Conservation (phyloP, 2,888 invertebrate species). For the Rhopalosiphum nymphaeae region DNA sequence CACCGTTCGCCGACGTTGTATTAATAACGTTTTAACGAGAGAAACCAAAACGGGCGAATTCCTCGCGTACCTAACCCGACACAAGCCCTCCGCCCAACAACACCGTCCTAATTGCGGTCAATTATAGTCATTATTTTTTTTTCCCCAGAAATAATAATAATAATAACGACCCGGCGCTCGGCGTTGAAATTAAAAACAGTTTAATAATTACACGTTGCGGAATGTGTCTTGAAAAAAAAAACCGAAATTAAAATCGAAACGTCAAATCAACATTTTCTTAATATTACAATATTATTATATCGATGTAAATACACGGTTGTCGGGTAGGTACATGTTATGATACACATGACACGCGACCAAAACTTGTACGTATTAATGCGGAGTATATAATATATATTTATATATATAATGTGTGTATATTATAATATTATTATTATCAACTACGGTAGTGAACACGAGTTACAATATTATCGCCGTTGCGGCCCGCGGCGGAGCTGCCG, state of each 20-base stretch:
- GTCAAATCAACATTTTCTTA: background rate
- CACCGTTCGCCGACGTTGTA: background rate
- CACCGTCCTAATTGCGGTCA: constrained; percentile 33
- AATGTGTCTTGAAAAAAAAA: background rate
- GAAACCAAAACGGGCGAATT: constrained; percentile 25
- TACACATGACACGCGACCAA: constrained; percentile 33
- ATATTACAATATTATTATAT: background rate
- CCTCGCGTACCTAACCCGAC: background rate
- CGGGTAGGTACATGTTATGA: background rate
- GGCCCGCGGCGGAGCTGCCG: constrained; percentile 16
- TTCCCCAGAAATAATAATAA: background rate
- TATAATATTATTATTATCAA: background rate
- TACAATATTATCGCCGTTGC: background rate
- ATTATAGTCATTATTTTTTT: constrained; percentile 19
- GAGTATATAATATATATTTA: background rate
- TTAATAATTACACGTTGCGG: constrained; percentile 9
- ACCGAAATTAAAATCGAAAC: background rate
- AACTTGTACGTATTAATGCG: background rate
- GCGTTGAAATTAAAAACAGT: constrained; percentile 10
- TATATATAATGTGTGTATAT: too few relatives aligned
- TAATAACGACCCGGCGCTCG: constrained; percentile 9
- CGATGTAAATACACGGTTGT: background rate
- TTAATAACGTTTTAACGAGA: constrained; percentile 1
- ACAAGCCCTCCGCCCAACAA: background rate
- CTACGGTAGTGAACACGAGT: background rate